Evolutionary conservation across 2,797 vertebrate species (phyloP).

Genomic region (Brachyrhaphis roseni): DNA sequence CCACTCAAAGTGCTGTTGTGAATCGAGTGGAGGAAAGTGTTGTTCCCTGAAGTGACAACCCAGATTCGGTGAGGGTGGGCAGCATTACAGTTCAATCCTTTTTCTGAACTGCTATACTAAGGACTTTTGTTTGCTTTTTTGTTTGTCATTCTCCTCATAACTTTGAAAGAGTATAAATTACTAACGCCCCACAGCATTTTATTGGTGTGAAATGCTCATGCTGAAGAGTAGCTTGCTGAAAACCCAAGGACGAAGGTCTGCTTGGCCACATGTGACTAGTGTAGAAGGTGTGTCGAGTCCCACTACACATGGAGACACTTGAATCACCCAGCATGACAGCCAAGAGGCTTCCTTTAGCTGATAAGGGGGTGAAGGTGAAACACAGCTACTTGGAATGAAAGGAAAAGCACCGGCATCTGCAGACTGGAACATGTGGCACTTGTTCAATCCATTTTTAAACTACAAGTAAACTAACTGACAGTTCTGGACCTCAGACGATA

Average conservation of each 20-base stretch:
- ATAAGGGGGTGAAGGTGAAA: constrained; percentile 8
- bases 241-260: neutral
- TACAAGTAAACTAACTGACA: neutral
- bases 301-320: neutral
- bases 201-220: neutral
- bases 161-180: neutral
- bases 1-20: neutral
- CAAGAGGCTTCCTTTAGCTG: neutral
- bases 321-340: constrained; percentile 7
- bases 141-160: too few relatives aligned
- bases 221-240: neutral
- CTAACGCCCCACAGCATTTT: neutral
- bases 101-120: neutral
- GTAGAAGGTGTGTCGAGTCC: too few relatives aligned
- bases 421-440: neutral
- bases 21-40: neutral
- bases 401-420: neutral
- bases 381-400: neutral
- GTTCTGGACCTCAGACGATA: too few relatives aligned
- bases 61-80: neutral
- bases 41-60: neutral
- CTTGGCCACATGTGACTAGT: neutral
- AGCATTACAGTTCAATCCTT: neutral
- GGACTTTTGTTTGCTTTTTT: neutral
- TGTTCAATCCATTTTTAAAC: neutral